Evolutionary conservation across 1,140 invertebrate genomes (phyloP).

Genomic region (Frieseomelitta varia): DNA sequence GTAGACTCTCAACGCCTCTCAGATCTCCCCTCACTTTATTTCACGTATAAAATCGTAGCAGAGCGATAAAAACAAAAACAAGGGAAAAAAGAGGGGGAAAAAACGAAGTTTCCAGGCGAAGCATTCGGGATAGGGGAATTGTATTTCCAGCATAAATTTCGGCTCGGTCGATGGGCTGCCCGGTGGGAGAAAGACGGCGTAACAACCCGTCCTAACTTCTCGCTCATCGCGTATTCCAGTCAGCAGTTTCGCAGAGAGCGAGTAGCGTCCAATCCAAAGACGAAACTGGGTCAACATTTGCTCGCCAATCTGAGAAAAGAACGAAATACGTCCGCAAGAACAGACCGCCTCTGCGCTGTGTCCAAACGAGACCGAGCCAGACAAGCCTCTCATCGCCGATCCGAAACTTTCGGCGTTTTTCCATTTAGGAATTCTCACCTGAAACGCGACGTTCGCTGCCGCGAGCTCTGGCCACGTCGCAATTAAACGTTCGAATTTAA

Average conservation of each 20-base stretch:
- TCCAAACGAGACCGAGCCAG: not conserved
- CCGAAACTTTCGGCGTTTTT: constrained; percentile 16
- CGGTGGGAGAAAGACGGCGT: constrained; percentile 24
- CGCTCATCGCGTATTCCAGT: constrained; percentile 65
- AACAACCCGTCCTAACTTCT: constrained; percentile 48
- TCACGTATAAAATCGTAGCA: not conserved
- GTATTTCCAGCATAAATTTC: constrained; percentile 39
- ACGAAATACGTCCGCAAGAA: constrained; percentile 64
- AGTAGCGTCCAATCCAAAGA: constrained; percentile 62
- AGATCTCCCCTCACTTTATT: not conserved
- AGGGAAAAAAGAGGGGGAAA: not conserved
- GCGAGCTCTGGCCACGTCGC: too few relatives aligned
- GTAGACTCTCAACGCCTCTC: not conserved
- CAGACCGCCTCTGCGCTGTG: constrained; percentile 21
- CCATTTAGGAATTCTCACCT: not conserved
- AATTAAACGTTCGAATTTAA: not conserved
- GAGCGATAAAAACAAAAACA: not conserved
- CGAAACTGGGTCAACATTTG: constrained; percentile 65
- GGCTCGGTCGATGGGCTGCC: constrained; percentile 18
- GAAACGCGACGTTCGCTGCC: not conserved
- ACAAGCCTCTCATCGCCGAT: constrained; percentile 17
- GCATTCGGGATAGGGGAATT: constrained; percentile 9
- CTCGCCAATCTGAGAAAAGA: constrained; percentile 66
- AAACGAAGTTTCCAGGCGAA: constrained; percentile 2
- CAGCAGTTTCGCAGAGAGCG: constrained; percentile 64